Conservation (phyloP, 1,140 invertebrate species). For the Lycorma delicatula region DNA sequence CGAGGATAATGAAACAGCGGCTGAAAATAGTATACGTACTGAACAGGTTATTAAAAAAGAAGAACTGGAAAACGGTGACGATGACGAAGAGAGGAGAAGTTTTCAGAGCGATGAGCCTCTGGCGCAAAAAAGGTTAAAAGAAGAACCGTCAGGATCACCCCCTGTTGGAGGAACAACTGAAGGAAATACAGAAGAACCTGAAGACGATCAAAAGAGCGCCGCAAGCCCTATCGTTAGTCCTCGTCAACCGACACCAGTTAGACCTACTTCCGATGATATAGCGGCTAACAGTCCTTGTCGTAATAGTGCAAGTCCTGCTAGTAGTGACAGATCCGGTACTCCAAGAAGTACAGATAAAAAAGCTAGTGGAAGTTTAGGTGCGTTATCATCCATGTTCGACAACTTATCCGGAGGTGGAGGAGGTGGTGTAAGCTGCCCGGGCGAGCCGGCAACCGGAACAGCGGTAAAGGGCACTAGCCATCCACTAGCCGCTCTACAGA, state of each 20-base stretch:
- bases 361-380: slow-evolving; percentile 64
- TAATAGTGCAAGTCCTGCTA: slow-evolving; percentile 54
- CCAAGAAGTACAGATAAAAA: slow-evolving; percentile 58
- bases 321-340: slow-evolving; percentile 62
- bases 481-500: slow-evolving; percentile 86
- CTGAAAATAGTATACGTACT: slow-evolving; percentile 13
- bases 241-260: slow-evolving; percentile 42
- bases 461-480: slow-evolving; percentile 62
- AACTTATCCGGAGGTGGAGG: slow-evolving; percentile 53
- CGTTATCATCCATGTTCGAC: slow-evolving; percentile 83
- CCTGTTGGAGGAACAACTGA: too few species aligned
- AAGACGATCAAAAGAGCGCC: slow-evolving; percentile 36
- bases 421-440: slow-evolving; percentile 31
- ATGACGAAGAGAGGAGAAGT: slow-evolving; percentile 44
- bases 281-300: slow-evolving; percentile 46
- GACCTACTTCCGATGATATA: slow-evolving; percentile 43
- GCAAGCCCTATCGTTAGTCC: slow-evolving; percentile 27
- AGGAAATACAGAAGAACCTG: slow-evolving; percentile 36
- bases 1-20: slow-evolving; percentile 40
- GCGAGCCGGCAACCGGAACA: slow-evolving; percentile 39
- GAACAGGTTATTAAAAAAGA: slow-evolving; percentile 22
- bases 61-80: slow-evolving; percentile 47
- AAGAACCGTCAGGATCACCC: slow-evolving; percentile 30
- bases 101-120: slow-evolving; percentile 38
- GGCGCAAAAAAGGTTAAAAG: slow-evolving; percentile 23